These are phyloP conservation scores for Drosophila oshimai DNA, from an alignment of 1,140 invertebrate genomes.

Conservation along the genomic window DNA sequence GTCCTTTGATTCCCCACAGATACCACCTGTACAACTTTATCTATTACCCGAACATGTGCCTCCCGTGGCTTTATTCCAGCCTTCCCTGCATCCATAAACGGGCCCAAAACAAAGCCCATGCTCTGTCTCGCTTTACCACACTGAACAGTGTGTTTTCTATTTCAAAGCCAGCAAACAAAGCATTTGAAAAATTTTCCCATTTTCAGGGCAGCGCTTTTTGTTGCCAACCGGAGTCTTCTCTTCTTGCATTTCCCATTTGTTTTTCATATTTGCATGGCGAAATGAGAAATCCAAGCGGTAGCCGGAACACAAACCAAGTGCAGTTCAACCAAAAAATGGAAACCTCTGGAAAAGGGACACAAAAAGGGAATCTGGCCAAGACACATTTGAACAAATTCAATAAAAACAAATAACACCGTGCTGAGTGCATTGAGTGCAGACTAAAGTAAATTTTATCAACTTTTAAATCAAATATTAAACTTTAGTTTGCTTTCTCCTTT, in stretches of 20 bases:
- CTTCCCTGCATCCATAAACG: background rate
- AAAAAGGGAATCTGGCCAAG: conserved; percentile 9
- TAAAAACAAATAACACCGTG: conserved; percentile 73
- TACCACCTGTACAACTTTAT: background rate
- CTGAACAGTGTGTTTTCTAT: conserved; percentile 59
- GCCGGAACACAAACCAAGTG: conserved; percentile 40
- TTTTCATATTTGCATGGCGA: conserved; percentile 74
- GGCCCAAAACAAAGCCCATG: conserved; percentile 47
- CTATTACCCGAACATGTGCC: background rate
- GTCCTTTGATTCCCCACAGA: background rate
- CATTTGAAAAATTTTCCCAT: conserved; percentile 62
- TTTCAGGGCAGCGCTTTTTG: conserved; percentile 31
- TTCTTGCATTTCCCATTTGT: conserved; percentile 58
- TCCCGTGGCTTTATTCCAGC: background rate
- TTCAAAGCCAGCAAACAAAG: conserved; percentile 72
- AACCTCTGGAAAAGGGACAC: background rate
- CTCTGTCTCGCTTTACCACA: conserved; percentile 9
- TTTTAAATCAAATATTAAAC: conserved; percentile 82
- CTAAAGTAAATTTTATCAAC: conserved; percentile 79
- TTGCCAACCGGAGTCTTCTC: conserved; percentile 14
- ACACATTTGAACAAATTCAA: conserved; percentile 74
- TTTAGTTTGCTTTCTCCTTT: conserved; percentile 63
- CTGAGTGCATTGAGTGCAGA: conserved; percentile 59
- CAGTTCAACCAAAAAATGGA: conserved; percentile 6
- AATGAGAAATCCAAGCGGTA: conserved; percentile 70